Evolutionary conservation across 2,797 vertebrate species (phyloP), one percentile per base, ranked within the genome.

Genomic region (Sebastes trivittatus): DNA sequence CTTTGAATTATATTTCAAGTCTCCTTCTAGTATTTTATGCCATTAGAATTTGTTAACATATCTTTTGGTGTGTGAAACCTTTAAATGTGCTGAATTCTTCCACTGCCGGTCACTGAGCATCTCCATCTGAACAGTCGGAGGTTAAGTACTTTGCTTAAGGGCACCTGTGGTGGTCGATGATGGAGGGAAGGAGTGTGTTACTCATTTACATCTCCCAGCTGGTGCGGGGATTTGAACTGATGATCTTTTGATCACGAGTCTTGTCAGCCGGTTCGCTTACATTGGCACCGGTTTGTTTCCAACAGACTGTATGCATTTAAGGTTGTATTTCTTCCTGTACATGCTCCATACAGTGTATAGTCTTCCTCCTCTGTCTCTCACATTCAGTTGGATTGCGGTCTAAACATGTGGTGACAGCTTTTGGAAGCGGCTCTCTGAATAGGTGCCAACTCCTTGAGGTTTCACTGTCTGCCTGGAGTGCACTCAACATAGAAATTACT

Each of bases 341-440:
- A 7, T 38, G 9, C 23, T 49, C 6, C 18, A 16, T 63, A 66
- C 55, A 46, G 46, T 64, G 7, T 55, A 46, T 52, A 62, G 69
- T 49, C 27, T 54, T 82, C 72, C 70, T 80, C 65, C 46, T 62
- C 42, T 72, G 68, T 82, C 77, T 81, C 80, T 81, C 71, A 74
- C 62, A 4, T 73, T 81, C 72, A 63, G 77, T 42, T 54, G 77
- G 36, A 80, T 63, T 23, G 59, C 13, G 52, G 85, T 86, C 67
- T 81, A 55, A 90, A 92, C 82, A 80, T 84, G 84, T 87, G 84
- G 82, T 82, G 87, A 91, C 89, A 82, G 89, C 75, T 90, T 84
- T 79, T 83, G 87, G 86, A 90, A 87, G 80, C 61, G 8, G 83
- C 65, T 73, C 36, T 72, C 75, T 82, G 88, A 88, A 82, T 42